Conservation (phyloP, 2,113 vertebrate genomes). For the Plectropomus leopardus region DNA sequence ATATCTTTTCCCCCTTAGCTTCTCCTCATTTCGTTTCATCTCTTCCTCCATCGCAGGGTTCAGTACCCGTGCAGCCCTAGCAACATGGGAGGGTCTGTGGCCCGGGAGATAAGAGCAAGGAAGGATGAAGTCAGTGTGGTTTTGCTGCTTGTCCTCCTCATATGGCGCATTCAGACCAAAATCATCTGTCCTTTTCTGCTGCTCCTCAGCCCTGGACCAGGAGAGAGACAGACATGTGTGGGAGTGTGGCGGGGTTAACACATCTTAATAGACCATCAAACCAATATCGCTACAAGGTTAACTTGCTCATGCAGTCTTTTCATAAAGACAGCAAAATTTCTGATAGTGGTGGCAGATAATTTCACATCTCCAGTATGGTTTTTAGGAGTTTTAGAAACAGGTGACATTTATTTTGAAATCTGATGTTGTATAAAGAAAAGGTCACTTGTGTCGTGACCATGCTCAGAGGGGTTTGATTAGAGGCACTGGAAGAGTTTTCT, state of each 20-base stretch:
- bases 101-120: slow-evolving; percentile 37
- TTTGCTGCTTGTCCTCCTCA: slow-evolving; percentile 31
- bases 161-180: slow-evolving; percentile 11
- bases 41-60: slow-evolving; percentile 26
- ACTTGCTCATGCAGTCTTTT: slow-evolving; percentile 4
- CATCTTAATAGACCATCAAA: not conserved
- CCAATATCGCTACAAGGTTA: slow-evolving; percentile 12
- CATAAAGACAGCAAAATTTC: not conserved
- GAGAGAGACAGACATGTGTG: slow-evolving; percentile 8
- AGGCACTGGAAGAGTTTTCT: not conserved
- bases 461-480: not conserved
- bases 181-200: slow-evolving; percentile 45
- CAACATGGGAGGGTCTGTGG: slow-evolving; percentile 22
- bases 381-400: not conserved
- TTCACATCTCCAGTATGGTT: not conserved
- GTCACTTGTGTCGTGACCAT: slow-evolving; percentile 3
- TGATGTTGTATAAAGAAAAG: slow-evolving; percentile 23
- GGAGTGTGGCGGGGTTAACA: slow-evolving; percentile 1
- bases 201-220: slow-evolving; percentile 41
- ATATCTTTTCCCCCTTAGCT: not conserved
- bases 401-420: slow-evolving; percentile 21
- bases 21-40: slow-evolving; percentile 16
- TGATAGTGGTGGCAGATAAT: not conserved
- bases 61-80: slow-evolving; percentile 9
- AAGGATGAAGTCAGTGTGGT: slow-evolving; percentile 30